A percentile compares a stretch with the other conserved stretches of the same genome.
Evolutionary conservation across 2,888 invertebrate genomes (phyloP).

Genomic region (Vannuccia rotundouncinata): DNA sequence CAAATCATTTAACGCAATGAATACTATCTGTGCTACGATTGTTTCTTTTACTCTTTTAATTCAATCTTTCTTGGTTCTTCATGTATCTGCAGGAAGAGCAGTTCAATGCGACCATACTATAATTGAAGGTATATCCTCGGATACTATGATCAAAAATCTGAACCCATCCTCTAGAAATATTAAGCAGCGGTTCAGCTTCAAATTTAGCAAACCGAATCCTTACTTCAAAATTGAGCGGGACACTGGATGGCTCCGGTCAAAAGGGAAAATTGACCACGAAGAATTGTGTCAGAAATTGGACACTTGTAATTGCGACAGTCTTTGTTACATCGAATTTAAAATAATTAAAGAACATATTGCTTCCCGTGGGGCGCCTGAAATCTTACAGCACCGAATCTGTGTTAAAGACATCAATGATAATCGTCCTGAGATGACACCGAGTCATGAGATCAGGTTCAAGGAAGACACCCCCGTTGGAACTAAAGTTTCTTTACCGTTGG

Average conservation of each 20-base stretch:
- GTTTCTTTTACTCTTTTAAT: not conserved
- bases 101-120: not conserved
- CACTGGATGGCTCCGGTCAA: not conserved
- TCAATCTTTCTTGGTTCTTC: not conserved
- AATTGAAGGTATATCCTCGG: not conserved
- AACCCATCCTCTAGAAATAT: not conserved
- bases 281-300: not conserved
- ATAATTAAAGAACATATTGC: not conserved
- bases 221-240: slow-evolving; percentile 11
- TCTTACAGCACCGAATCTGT: not conserved
- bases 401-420: slow-evolving; percentile 5
- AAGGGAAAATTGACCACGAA: not conserved
- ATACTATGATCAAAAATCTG: not conserved
- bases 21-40: not conserved
- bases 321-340: not conserved
- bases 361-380: not conserved
- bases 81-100: not conserved
- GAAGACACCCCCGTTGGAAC: not conserved
- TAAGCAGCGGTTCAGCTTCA: not conserved
- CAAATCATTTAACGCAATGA: no score
- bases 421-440: not conserved
- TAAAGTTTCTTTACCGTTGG: not conserved
- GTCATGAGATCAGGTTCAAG: not conserved
- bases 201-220: not conserved
- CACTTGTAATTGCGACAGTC: not conserved